Evolutionary conservation across 2,888 invertebrate species (phyloP).

Genomic region (Deroplatys truncata): DNA sequence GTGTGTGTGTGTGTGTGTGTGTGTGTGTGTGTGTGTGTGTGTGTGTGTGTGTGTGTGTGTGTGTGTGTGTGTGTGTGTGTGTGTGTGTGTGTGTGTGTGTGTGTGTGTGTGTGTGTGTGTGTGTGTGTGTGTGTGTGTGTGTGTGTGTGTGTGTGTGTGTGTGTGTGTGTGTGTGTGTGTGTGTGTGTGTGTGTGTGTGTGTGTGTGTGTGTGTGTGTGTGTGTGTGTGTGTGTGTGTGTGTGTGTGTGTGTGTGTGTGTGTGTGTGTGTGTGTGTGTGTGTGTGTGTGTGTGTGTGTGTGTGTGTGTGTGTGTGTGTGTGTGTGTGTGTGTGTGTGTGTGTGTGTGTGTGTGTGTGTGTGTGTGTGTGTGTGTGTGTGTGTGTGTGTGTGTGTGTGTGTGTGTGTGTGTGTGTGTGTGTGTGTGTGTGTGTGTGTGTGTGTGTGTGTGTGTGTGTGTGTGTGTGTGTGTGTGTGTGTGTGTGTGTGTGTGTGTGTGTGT

Average conservation of each 20-base stretch:
- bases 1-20: background rate
- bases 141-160: background rate
- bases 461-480: background rate
- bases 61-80: background rate
- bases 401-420: background rate
- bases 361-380: background rate
- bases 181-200: background rate
- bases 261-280: background rate
- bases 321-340: background rate
- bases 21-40: background rate
- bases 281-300: background rate
- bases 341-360: background rate
- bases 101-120: background rate
- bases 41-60: background rate
- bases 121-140: background rate
- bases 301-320: background rate
- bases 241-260: background rate
- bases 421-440: background rate
- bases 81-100: background rate
- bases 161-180: background rate
- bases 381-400: background rate
- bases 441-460: background rate
- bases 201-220: background rate
- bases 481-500: background rate
- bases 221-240: background rate